phyloP scores from a whole-genome alignment of 1,140 invertebrate genomes.

The Ceratosolen solmsi region DNA sequence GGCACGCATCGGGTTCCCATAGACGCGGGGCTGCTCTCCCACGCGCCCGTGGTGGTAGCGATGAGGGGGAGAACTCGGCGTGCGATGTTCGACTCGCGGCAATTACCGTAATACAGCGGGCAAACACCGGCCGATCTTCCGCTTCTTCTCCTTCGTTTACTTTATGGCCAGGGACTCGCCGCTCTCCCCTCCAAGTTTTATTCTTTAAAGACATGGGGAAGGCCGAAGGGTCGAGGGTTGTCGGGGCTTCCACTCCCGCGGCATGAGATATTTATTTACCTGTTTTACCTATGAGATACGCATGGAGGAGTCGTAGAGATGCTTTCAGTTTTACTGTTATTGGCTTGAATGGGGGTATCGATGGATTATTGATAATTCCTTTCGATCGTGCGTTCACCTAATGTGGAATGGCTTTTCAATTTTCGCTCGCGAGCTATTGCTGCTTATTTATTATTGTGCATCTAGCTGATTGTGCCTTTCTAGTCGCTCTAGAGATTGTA shows the following conservation, averaged over 20 bases:
- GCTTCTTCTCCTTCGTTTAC: background rate
- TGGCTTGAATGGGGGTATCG: background rate
- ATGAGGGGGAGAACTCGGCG: background rate
- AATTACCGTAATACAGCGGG: constrained; percentile 67
- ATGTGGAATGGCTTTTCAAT: background rate
- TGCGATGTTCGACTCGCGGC: constrained; percentile 55
- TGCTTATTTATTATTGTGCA: background rate
- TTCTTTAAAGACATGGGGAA: background rate
- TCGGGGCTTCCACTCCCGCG: background rate
- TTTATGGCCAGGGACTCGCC: background rate
- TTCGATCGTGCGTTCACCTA: background rate
- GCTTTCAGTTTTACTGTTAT: background rate
- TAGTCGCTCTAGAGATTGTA: background rate
- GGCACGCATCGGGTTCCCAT: constrained; percentile 55
- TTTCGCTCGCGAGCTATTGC: background rate
- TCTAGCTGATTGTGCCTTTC: background rate
- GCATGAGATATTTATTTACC: constrained; percentile 15
- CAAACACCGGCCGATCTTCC: constrained; percentile 34
- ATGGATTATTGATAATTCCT: constrained; percentile 12
- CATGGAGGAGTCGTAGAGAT: background rate
- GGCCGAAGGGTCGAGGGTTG: constrained; percentile 3
- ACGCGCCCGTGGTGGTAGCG: constrained; percentile 46
- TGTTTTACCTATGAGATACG: constrained; percentile 4
- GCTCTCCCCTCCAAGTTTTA: background rate
- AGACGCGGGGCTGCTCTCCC: constrained; percentile 54